Conservation (phyloP, 2,797 vertebrate species). For the Gambusia yucatana region DNA sequence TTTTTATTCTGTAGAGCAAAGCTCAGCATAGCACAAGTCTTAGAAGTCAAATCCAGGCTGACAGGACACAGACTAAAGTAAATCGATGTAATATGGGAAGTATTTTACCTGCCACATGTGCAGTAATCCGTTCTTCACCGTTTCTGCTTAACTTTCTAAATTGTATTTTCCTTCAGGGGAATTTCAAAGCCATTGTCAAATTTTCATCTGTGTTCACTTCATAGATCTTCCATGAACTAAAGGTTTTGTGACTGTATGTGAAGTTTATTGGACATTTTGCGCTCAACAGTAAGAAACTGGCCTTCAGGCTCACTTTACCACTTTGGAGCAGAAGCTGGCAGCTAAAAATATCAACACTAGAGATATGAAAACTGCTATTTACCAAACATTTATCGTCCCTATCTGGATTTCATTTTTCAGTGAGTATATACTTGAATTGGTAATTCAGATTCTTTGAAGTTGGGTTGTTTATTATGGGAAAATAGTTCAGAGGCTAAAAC, state of each 20-base stretch:
- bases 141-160: not conserved
- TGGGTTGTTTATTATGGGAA: not conserved
- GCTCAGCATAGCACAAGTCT: slow-evolving; percentile 40
- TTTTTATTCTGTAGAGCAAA: slow-evolving; percentile 27
- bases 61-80: slow-evolving; percentile 14
- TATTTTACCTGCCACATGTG: slow-evolving; percentile 17
- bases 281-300: not conserved
- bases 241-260: not conserved
- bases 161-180: not conserved
- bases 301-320: not conserved
- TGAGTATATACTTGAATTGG: not conserved
- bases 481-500: not conserved
- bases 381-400: not conserved
- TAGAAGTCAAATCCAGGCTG: slow-evolving; percentile 31
- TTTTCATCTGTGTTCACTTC: not conserved
- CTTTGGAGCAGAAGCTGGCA: not conserved
- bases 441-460: not conserved
- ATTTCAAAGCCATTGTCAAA: not conserved
- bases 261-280: not conserved
- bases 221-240: not conserved
- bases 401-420: not conserved
- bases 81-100: slow-evolving; percentile 14
- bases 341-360: not conserved
- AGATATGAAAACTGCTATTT: not conserved
- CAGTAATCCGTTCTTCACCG: not conserved